These are phyloP conservation scores for Diglossa cyanea DNA, from an alignment of 2,797 vertebrate species.

Conservation along the genomic window DNA sequence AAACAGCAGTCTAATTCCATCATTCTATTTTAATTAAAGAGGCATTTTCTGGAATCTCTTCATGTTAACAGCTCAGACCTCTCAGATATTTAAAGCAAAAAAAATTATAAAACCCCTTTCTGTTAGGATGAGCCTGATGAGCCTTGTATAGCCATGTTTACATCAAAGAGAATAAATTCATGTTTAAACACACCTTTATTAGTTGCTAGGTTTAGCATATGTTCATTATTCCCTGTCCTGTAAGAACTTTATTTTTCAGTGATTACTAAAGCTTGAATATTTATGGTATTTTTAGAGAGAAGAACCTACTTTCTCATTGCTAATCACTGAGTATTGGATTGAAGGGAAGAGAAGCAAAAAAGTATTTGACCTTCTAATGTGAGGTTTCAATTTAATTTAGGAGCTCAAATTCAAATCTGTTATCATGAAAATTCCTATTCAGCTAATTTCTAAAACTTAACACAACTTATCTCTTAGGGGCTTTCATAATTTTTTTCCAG, in stretches of 20 bases:
- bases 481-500: background rate
- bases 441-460: background rate
- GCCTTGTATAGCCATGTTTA: background rate
- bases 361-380: background rate
- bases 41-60: background rate
- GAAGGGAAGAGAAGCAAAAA: background rate
- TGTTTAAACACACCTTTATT: background rate
- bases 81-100: background rate
- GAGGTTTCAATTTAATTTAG: background rate
- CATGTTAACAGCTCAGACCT: background rate
- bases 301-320: background rate
- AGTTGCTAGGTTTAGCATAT: background rate
- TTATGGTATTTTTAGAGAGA: background rate
- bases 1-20: slow-evolving; percentile 2
- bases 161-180: background rate
- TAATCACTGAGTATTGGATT: background rate
- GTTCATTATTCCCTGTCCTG: background rate
- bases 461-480: background rate
- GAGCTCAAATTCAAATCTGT: background rate
- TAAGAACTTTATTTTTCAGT: background rate
- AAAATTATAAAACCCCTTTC: background rate
- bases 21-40: background rate
- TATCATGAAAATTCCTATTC: background rate
- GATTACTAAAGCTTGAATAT: background rate
- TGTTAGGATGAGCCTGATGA: background rate